phyloP scores from a whole-genome alignment of 1,140 invertebrate genomes.

The Paraescarpia echinospica region DNA sequence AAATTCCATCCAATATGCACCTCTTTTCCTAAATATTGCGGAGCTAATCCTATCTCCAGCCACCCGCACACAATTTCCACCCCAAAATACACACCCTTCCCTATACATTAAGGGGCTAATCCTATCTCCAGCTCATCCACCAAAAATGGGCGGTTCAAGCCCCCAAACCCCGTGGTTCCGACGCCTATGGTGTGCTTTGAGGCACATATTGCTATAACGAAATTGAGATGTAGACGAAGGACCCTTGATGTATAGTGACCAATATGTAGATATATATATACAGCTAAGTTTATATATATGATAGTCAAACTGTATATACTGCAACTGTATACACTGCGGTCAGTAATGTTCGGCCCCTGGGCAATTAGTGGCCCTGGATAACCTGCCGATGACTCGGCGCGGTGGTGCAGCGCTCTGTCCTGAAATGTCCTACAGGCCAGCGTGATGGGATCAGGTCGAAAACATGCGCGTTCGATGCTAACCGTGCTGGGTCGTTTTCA shows the following conservation, averaged over 20 bases:
- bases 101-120: too few species aligned
- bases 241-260: background rate
- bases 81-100: too few species aligned
- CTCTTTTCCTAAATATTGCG: too few species aligned
- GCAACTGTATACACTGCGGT: background rate
- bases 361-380: background rate
- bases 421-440: background rate
- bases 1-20: too few species aligned
- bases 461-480: background rate
- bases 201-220: background rate
- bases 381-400: background rate
- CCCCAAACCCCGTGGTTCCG: too few species aligned
- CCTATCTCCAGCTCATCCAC: too few species aligned
- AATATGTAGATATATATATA: background rate
- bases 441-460: background rate
- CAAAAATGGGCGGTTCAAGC: too few species aligned
- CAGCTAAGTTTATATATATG: too few species aligned
- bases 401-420: background rate
- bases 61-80: too few species aligned
- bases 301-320: background rate
- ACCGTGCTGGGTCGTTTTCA: background rate
- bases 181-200: too few species aligned
- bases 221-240: background rate
- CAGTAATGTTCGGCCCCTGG: background rate
- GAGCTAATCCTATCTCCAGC: too few species aligned